Evolutionary conservation across 2,113 vertebrate genomes (phyloP).

Genomic region (Sorex araneus): DNA sequence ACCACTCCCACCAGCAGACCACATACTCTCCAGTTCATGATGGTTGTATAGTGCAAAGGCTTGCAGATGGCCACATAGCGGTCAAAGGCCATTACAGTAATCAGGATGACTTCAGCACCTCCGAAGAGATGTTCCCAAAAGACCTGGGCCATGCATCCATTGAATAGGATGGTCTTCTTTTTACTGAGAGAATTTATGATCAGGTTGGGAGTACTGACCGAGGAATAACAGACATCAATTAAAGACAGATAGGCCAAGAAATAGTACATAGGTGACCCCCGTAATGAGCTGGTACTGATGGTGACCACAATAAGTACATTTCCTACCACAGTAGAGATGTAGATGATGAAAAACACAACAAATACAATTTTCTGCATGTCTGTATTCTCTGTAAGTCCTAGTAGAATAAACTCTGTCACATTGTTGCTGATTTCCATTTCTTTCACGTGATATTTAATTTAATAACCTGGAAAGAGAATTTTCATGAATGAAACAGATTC

Average conservation of each 20-base stretch:
- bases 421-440: too few relatives aligned
- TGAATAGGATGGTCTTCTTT: slow-evolving; percentile 74
- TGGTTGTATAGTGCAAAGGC: slow-evolving; percentile 76
- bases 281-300: slow-evolving; percentile 41
- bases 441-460: too few relatives aligned
- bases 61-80: slow-evolving; percentile 81
- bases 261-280: slow-evolving; percentile 80
- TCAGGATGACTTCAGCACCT: neutral
- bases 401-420: too few relatives aligned
- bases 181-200: slow-evolving; percentile 68
- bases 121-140: neutral
- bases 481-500: neutral
- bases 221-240: slow-evolving; percentile 78
- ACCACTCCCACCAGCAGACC: slow-evolving; percentile 47
- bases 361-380: slow-evolving; percentile 63
- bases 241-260: slow-evolving; percentile 79
- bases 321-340: slow-evolving; percentile 70
- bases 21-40: slow-evolving; percentile 63
- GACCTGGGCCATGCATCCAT: slow-evolving; percentile 74
- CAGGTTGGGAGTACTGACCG: slow-evolving; percentile 74
- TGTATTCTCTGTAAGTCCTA: slow-evolving; percentile 76
- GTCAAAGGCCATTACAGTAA: slow-evolving; percentile 80
- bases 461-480: neutral
- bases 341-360: slow-evolving; percentile 73
- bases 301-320: slow-evolving; percentile 78